Evolutionary conservation across 2,797 vertebrate genomes (phyloP).

Genomic region (Todus mexicanus): DNA sequence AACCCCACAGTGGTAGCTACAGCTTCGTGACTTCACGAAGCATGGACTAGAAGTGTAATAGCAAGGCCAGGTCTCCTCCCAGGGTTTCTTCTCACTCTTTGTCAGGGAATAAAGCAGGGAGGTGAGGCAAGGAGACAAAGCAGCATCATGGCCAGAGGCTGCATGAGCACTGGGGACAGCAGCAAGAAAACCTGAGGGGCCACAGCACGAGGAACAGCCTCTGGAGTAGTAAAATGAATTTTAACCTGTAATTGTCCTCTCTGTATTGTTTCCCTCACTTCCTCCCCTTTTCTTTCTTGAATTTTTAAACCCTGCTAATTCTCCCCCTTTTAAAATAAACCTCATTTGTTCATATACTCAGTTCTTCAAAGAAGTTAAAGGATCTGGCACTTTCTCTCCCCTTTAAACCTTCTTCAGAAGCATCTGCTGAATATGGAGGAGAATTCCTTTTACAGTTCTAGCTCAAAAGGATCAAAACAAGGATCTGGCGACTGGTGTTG

Average conservation of each 20-base stretch:
- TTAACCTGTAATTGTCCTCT: background rate
- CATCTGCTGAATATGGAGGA: slow-evolving; percentile 28
- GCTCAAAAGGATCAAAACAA: slow-evolving; percentile 26
- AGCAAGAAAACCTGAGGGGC: background rate
- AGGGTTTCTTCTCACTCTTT: too few species aligned
- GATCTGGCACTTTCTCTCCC: background rate
- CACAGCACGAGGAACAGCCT: background rate
- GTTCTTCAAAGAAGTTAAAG: background rate
- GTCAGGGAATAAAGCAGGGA: background rate
- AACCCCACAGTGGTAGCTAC: background rate
- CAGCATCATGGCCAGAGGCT: background rate
- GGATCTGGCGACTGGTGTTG: background rate
- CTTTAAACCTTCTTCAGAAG: background rate
- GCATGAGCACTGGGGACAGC: background rate
- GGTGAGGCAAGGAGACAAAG: background rate
- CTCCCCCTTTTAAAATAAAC: background rate
- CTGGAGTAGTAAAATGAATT: background rate
- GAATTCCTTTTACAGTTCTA: background rate
- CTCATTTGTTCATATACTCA: background rate
- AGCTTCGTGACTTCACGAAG: background rate
- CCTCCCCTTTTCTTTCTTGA: background rate
- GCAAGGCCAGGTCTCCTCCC: background rate
- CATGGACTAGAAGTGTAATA: accelerated
- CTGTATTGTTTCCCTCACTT: background rate
- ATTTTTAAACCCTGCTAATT: background rate